These are phyloP conservation scores for Rotaria socialis DNA, from an alignment of 2,888 invertebrate genomes.

Conservation along the genomic window DNA sequence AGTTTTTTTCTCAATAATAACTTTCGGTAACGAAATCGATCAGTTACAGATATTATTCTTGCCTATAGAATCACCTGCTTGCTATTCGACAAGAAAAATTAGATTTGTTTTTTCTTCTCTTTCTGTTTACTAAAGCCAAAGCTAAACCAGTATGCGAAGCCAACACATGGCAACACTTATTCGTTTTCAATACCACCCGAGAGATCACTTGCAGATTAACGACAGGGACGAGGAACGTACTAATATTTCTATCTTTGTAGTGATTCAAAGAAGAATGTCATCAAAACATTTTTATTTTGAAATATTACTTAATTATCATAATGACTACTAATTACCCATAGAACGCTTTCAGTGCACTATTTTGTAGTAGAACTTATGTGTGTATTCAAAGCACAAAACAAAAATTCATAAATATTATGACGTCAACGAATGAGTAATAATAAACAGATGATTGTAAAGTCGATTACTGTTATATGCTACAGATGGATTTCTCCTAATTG, in stretches of 20 bases:
- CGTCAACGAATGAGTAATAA: no score
- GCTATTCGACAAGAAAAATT: neutral
- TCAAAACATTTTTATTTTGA: neutral
- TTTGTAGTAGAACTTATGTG: no score
- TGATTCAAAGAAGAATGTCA: neutral
- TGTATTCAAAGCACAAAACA: no score
- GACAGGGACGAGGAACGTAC: neutral
- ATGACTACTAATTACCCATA: no score
- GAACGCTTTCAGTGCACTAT: no score
- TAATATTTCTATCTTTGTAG: neutral
- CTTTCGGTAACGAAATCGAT: no score
- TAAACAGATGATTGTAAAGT: no score
- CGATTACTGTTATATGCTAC: no score
- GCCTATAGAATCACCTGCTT: neutral
- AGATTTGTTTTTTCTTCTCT: neutral
- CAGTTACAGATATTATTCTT: neutral
- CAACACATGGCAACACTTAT: constrained; percentile 14
- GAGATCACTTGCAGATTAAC: neutral
- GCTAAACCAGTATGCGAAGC: neutral
- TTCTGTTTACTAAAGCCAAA: neutral
- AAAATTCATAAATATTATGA: no score
- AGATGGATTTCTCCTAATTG: no score
- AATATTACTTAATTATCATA: neutral
- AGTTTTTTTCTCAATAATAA: no score
- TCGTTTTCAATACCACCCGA: neutral